A percentile compares a stretch with the other conserved stretches of the same genome.
phyloP scores from a whole-genome alignment of 2,888 invertebrate species.

The Diarsia dahlii region DNA sequence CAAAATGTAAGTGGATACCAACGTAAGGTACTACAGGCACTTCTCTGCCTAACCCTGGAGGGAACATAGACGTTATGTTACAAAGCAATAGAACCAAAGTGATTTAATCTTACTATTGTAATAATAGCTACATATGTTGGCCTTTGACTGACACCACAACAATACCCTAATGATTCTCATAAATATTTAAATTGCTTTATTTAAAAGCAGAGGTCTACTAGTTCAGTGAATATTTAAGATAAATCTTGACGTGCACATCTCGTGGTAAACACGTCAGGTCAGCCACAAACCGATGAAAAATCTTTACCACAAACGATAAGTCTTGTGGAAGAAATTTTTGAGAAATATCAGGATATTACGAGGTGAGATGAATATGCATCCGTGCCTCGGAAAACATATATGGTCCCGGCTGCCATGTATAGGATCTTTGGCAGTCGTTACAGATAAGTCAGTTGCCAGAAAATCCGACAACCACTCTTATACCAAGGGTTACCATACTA shows the following conservation, averaged over 20 bases:
- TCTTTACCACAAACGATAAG: background rate
- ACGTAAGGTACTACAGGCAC: no score
- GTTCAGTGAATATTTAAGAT: conserved; percentile 38
- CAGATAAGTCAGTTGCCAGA: no score
- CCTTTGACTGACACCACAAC: background rate
- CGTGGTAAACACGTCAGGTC: background rate
- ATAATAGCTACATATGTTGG: background rate
- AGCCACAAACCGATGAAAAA: background rate
- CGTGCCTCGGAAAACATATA: no score
- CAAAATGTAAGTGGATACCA: no score
- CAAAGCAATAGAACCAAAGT: background rate
- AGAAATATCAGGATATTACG: background rate
- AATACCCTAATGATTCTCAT: conserved; percentile 3
- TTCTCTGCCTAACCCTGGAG: no score
- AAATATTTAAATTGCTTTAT: conserved; percentile 19
- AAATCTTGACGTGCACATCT: conserved; percentile 4
- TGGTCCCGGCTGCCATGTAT: no score
- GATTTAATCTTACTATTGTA: background rate
- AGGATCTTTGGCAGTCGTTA: no score
- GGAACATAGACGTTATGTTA: no score
- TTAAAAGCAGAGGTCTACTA: background rate
- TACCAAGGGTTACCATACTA: no score
- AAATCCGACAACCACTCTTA: no score
- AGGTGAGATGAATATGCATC: no score
- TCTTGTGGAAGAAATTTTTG: background rate